Evolutionary conservation across 2,797 vertebrate genomes (phyloP).

Genomic region (Kryptopterus vitreolus): DNA sequence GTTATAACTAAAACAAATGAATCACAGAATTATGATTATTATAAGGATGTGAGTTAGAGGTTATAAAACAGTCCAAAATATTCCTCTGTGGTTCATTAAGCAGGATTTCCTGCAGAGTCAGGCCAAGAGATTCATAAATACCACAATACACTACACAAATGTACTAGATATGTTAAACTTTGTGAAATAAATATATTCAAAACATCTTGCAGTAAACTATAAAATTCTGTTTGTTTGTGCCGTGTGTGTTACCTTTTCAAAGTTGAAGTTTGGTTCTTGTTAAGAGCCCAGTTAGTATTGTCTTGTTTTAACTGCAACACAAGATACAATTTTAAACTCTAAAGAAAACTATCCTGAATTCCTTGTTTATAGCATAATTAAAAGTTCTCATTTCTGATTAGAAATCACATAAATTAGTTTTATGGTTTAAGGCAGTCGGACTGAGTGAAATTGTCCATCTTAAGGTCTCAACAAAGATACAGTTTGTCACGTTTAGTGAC

Average conservation of each 20-base stretch:
- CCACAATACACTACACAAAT: not conserved
- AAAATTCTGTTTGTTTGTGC: not conserved
- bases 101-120: not conserved
- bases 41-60: not conserved
- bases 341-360: not conserved
- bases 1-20: constrained; percentile 71
- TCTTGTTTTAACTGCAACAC: constrained; percentile 84
- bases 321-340: constrained; percentile 27
- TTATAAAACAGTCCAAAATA: not conserved
- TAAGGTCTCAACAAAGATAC: not conserved
- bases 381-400: not conserved
- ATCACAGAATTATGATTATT: constrained; percentile 14
- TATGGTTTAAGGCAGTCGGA: not conserved
- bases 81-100: not conserved
- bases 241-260: constrained; percentile 81
- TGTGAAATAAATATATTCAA: not conserved
- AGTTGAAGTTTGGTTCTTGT: constrained; percentile 77
- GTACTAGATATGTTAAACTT: not conserved
- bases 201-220: not conserved
- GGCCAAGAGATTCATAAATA: not conserved
- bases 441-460: not conserved
- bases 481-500: not conserved
- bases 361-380: not conserved
- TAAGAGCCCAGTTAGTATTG: constrained; percentile 85
- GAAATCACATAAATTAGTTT: not conserved